These are phyloP conservation scores for Cepphus grylle DNA, from an alignment of 2,113 vertebrate species.

Conservation along the genomic window DNA sequence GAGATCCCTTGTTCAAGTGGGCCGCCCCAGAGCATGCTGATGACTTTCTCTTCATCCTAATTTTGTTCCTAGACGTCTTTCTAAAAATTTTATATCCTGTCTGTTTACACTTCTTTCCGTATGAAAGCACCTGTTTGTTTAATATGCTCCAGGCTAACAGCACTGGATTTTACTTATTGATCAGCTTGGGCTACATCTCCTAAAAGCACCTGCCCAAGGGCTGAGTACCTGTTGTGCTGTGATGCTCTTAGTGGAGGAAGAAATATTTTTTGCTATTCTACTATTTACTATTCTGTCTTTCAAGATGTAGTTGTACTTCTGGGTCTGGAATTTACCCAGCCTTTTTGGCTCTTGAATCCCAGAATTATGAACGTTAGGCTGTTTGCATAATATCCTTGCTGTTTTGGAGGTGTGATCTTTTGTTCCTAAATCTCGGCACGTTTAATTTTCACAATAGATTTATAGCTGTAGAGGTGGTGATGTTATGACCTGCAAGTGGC, in stretches of 20 bases:
- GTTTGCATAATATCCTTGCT: background rate
- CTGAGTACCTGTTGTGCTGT: background rate
- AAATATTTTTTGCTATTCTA: background rate
- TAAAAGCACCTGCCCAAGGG: background rate
- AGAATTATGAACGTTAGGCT: background rate
- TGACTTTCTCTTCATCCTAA: background rate
- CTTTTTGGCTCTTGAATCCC: background rate
- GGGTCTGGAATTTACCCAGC: background rate
- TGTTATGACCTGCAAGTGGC: background rate
- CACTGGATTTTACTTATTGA: background rate
- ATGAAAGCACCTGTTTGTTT: background rate
- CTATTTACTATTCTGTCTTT: background rate
- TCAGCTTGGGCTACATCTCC: background rate
- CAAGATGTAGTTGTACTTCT: background rate
- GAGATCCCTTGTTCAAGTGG: background rate
- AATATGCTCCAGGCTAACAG: background rate
- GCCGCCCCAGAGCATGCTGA: background rate
- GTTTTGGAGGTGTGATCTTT: background rate
- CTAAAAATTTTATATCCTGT: background rate
- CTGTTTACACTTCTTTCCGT: background rate
- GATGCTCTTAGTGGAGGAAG: background rate
- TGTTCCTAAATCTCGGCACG: background rate
- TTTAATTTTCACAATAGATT: background rate
- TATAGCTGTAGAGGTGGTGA: background rate
- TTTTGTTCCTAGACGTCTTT: background rate